A percentile compares a stretch with the other conserved stretches of the same genome.
phyloP scores from a whole-genome alignment of 2,888 invertebrate genomes.

The Brachyopa scutellaris region DNA sequence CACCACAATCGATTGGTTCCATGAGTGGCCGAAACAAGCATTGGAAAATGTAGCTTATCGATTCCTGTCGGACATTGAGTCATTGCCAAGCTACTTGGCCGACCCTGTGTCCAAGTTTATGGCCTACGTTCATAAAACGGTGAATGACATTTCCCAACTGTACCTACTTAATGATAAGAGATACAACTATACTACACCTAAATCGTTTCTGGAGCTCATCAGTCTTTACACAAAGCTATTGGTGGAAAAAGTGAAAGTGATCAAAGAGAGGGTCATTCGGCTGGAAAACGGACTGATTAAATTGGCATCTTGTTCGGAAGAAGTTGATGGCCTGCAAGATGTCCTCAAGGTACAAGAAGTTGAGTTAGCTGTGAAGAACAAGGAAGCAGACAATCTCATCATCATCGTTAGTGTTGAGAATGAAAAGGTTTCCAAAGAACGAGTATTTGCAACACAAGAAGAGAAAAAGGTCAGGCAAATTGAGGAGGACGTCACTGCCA shows the following conservation, averaged over 20 bases:
- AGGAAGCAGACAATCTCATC: constrained; percentile 93
- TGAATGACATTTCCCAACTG: constrained; percentile 91
- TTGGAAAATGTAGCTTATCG: constrained; percentile 92
- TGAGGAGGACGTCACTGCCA: constrained; percentile 92
- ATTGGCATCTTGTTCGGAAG: constrained; percentile 91
- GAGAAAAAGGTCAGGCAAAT: constrained; percentile 95
- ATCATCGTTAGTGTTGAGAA: constrained; percentile 94
- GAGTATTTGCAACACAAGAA: constrained; percentile 91
- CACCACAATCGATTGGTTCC: constrained; percentile 97
- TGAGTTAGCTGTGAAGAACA: constrained; percentile 93
- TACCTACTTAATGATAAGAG: constrained; percentile 93
- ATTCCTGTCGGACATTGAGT: constrained; percentile 90
- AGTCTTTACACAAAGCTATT: constrained; percentile 89
- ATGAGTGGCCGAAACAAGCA: constrained; percentile 97
- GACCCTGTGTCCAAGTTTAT: constrained; percentile 91
- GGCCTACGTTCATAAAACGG: constrained; percentile 94
- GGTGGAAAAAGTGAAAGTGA: constrained; percentile 86
- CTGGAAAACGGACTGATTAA: constrained; percentile 95
- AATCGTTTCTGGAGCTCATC: constrained; percentile 96
- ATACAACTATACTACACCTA: constrained; percentile 98
- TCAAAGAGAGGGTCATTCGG: constrained; percentile 89
- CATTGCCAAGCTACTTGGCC: constrained; percentile 81
- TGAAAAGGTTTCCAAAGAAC: constrained; percentile 94
- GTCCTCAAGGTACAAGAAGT: constrained; percentile 89
- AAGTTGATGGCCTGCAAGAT: constrained; percentile 92